Evolutionary conservation across 2,888 invertebrate genomes (phyloP).

Genomic region (Dione vanillae): DNA sequence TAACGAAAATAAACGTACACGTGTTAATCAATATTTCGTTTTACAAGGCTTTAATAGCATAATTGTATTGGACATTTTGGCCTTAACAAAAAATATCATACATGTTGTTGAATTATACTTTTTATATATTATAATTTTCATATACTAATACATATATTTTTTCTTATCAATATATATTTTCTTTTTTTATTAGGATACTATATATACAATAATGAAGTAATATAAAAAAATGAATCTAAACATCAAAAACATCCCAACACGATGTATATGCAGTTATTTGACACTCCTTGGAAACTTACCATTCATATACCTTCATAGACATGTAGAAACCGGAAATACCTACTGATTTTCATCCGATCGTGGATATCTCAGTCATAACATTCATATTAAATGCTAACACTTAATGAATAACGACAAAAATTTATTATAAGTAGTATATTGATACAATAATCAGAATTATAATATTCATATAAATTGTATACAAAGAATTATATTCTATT

Average conservation of each 20-base stretch:
- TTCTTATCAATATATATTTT: slow-evolving; percentile 8
- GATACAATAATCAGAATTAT: slow-evolving; percentile 11
- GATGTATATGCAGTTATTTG: slow-evolving; percentile 67
- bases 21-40: slow-evolving; percentile 15
- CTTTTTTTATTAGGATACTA: background rate
- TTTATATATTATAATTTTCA: background rate
- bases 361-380: slow-evolving; percentile 60
- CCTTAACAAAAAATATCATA: background rate
- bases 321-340: slow-evolving; percentile 71
- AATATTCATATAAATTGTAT: slow-evolving; percentile 16
- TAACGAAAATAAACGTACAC: slow-evolving; percentile 23
- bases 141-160: background rate
- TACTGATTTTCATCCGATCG: slow-evolving; percentile 65
- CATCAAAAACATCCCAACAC: slow-evolving; percentile 60
- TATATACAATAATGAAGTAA: slow-evolving; percentile 31
- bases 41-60: slow-evolving; percentile 1
- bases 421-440: slow-evolving; percentile 14
- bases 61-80: background rate
- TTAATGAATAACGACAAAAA: slow-evolving; percentile 27
- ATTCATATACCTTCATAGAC: slow-evolving; percentile 57
- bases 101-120: background rate
- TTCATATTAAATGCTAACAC: background rate
- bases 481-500: slow-evolving; percentile 15
- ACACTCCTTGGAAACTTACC: slow-evolving; percentile 80
- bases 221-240: slow-evolving; percentile 32